These are phyloP conservation scores for Diabrotica undecimpunctata DNA, from an alignment of 1,140 invertebrate species.

Conservation along the genomic window DNA sequence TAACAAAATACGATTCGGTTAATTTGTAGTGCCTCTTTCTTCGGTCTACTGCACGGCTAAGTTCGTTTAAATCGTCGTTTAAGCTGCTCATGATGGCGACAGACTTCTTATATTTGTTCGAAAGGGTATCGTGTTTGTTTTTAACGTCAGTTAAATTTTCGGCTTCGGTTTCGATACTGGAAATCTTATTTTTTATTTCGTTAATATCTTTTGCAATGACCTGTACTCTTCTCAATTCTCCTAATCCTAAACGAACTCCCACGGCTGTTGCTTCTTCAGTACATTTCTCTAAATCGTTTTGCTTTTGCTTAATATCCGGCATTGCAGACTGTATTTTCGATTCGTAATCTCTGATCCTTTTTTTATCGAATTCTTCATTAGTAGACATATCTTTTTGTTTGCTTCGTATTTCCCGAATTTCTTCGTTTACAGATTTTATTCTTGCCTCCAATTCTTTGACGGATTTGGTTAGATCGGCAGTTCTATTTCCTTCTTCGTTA, in stretches of 20 bases:
- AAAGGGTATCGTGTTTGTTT: slow-evolving; percentile 26
- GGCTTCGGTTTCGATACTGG: slow-evolving; percentile 28
- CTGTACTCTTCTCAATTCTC: slow-evolving; percentile 23
- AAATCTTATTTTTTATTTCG: slow-evolving; percentile 27
- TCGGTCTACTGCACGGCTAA: slow-evolving; percentile 25
- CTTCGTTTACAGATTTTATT: slow-evolving; percentile 43
- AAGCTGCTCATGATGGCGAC: slow-evolving; percentile 27
- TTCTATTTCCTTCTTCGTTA: slow-evolving; percentile 39
- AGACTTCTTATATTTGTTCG: slow-evolving; percentile 25
- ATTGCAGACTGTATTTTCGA: slow-evolving; percentile 24
- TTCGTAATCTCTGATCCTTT: slow-evolving; percentile 30
- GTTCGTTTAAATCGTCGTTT: slow-evolving; percentile 25
- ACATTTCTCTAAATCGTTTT: slow-evolving; percentile 21
- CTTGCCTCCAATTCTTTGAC: slow-evolving; percentile 43
- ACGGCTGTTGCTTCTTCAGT: slow-evolving; percentile 28
- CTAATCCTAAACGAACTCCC: slow-evolving; percentile 27
- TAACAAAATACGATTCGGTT: slow-evolving; percentile 39
- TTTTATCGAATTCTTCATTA: slow-evolving; percentile 31
- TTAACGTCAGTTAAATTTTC: slow-evolving; percentile 27
- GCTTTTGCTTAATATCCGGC: slow-evolving; percentile 25
- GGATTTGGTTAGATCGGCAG: slow-evolving; percentile 42
- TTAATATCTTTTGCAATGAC: slow-evolving; percentile 32
- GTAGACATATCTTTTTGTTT: slow-evolving; percentile 38
- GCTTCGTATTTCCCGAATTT: slow-evolving; percentile 41
- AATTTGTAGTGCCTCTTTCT: slow-evolving; percentile 34